Evolutionary conservation across 2,888 invertebrate species (phyloP).

Genomic region (Incurvaria masculella): DNA sequence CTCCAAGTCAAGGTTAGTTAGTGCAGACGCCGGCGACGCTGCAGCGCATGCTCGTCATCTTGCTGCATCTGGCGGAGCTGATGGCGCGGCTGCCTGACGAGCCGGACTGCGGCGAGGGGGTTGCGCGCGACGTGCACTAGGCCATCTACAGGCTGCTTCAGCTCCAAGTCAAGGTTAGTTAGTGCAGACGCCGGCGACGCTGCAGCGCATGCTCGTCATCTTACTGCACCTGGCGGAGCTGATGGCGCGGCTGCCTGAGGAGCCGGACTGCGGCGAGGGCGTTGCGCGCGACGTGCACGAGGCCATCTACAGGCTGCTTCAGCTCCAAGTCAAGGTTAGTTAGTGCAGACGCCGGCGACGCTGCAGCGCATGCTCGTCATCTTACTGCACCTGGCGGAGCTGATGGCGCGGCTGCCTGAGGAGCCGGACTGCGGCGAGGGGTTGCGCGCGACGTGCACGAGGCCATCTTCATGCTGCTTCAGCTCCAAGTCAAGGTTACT

Average conservation of each 20-base stretch:
- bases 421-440: slow-evolving; percentile 48
- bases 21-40: not conserved
- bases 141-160: slow-evolving; percentile 76
- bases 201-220: slow-evolving; percentile 83
- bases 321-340: slow-evolving; percentile 62
- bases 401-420: slow-evolving; percentile 66
- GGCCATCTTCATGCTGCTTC: slow-evolving; percentile 75
- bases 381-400: slow-evolving; percentile 77
- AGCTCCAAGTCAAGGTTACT: slow-evolving; percentile 62
- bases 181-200: slow-evolving; percentile 57
- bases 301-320: slow-evolving; percentile 75
- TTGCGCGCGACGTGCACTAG: slow-evolving; percentile 61
- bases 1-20: slow-evolving; percentile 59
- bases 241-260: slow-evolving; percentile 63
- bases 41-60: slow-evolving; percentile 65
- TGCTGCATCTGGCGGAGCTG: slow-evolving; percentile 78
- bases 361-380: slow-evolving; percentile 67
- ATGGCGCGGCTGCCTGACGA: slow-evolving; percentile 65
- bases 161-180: slow-evolving; percentile 60
- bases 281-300: slow-evolving; percentile 61
- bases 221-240: slow-evolving; percentile 81
- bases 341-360: not conserved
- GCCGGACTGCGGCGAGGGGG: slow-evolving; percentile 45
- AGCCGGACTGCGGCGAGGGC: slow-evolving; percentile 48
- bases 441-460: slow-evolving; percentile 61